Evolutionary conservation across 2,888 invertebrate genomes (phyloP), one percentile per base, ranked within the genome.

Genomic region (Netelia melanura): DNA sequence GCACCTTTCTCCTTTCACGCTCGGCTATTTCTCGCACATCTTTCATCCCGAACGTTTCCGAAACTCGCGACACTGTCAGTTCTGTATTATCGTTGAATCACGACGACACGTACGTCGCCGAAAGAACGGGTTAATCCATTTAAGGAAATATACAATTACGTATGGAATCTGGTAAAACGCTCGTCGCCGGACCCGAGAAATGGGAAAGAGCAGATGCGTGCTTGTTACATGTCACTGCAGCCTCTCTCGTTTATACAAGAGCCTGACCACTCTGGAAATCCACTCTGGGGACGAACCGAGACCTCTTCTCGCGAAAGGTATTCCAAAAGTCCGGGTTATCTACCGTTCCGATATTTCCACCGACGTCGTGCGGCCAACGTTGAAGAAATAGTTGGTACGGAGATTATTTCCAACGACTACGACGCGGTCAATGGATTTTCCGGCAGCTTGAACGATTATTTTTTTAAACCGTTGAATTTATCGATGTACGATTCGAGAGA

Each of bases 131-230:
- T 68, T 72, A 54, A 21, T 38, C 58, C 70, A 30, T 71, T 74
- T 62, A 74, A 74, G 78, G 78, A 68, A 83, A 72, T n/a, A 68
- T 58, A 68, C 38, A 83, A 72, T 83, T 61, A 58, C 17, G 52
- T n/a, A 62, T 17, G 72, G 62, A 83, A 83, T 68, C 68, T 56
- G 48, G 61, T 61, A 48, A 76, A 77, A 64, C 44, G 76, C 25
- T 70, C 25, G 68, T 30, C 65, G 72, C 43, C 72, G 56, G 21
- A 17, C 8, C 8, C 2, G n/a, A 17, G 48, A 54, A 70, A 38
- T 10, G n/a, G 56, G 21, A 54, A 56, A 79, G 43, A 62, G 14
- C 68, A 48, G 52, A n/a, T 21, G 14, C 25, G 11, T 52, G 9
- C 9, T 9, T 68, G 23, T 68, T 48, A 25, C 23, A 70, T 38